Conservation (phyloP, 2,113 vertebrate species). For the Petroica traversi region DNA sequence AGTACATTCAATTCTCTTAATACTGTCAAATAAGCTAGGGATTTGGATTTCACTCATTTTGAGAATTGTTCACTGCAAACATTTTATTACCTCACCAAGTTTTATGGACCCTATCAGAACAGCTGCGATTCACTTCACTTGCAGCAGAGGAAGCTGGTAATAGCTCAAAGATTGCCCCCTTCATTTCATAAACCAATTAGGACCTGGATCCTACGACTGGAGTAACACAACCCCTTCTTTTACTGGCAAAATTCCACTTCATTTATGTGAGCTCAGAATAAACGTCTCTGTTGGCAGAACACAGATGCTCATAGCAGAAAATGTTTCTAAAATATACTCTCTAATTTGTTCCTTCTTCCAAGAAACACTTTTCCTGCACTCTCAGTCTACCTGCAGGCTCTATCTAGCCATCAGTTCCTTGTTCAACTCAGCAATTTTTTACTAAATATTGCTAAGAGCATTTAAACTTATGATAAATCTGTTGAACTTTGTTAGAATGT, state of each 20-base stretch:
- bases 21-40: conserved; percentile 22
- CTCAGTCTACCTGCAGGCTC: neutral
- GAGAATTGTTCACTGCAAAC: conserved; percentile 46
- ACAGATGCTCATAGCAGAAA: conserved; percentile 32
- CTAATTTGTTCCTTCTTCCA: neutral
- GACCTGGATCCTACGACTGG: conserved; percentile 14
- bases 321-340: neutral
- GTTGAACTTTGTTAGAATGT: neutral
- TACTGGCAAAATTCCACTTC: conserved; percentile 56
- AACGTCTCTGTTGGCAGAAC: conserved; percentile 44
- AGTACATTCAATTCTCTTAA: neutral
- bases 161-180: conserved; percentile 55
- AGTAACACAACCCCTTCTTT: conserved; percentile 40
- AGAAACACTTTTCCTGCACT: neutral
- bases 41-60: conserved; percentile 45
- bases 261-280: conserved; percentile 38
- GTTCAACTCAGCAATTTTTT: neutral
- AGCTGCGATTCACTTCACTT: conserved; percentile 61
- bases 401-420: neutral
- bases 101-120: conserved; percentile 61
- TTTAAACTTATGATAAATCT: neutral
- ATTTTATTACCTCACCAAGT: conserved; percentile 28
- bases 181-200: conserved; percentile 65
- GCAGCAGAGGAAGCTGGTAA: conserved; percentile 60
- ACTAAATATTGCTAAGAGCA: neutral